These are phyloP conservation scores for Podabrus alpinus DNA, from an alignment of 2,888 invertebrate genomes.

Conservation along the genomic window DNA sequence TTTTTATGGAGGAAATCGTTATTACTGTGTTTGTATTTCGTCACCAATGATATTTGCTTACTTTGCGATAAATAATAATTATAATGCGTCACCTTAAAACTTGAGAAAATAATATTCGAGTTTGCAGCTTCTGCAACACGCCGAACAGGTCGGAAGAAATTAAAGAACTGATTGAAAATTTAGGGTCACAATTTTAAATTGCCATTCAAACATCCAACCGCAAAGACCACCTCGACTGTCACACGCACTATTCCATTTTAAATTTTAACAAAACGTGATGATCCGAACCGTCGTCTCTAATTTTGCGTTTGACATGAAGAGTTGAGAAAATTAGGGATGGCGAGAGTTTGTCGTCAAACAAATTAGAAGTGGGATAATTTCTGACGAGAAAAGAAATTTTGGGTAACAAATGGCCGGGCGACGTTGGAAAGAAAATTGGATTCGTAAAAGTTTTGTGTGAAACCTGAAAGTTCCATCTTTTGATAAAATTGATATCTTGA, in stretches of 20 bases:
- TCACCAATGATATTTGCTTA: neutral
- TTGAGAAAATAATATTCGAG: neutral
- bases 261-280: constrained; percentile 2
- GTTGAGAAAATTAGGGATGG: neutral
- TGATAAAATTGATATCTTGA: neutral
- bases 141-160: neutral
- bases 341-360: neutral
- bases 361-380: neutral
- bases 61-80: neutral
- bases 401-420: neutral
- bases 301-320: constrained; percentile 2
- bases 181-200: constrained; percentile 1
- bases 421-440: neutral
- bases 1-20: neutral
- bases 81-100: neutral
- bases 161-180: neutral
- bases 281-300: neutral
- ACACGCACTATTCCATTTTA: constrained; percentile 12
- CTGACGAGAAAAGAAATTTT: neutral
- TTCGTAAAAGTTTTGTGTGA: neutral
- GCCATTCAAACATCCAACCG: constrained; percentile 1
- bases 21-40: neutral
- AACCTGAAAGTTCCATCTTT: neutral
- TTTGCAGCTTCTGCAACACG: neutral
- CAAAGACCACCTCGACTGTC: constrained; percentile 10